These are phyloP conservation scores for Montipora efflorescens DNA, from an alignment of 64 coral and sea anemone genomes.

Conservation along the genomic window DNA sequence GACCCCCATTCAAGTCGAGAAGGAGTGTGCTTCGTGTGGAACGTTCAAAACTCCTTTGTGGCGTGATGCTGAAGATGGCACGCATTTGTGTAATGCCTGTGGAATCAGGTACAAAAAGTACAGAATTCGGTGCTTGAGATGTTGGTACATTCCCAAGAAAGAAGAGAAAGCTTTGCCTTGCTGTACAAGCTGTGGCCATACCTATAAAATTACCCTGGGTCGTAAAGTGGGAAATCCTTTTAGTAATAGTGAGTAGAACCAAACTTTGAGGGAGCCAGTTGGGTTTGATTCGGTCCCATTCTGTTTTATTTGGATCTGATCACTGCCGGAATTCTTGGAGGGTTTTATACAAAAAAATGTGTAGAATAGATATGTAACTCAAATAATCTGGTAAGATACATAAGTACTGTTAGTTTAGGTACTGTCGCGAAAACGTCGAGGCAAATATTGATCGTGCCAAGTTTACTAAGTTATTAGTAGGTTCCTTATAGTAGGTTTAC, in stretches of 20 bases:
- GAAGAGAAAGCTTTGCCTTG: constrained; percentile 93
- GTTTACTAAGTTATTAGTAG: not conserved
- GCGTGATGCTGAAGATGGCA: constrained; percentile 98
- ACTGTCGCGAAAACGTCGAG: too few relatives aligned
- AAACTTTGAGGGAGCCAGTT: not conserved
- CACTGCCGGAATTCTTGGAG: not conserved
- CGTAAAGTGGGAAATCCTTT: constrained; percentile 54
- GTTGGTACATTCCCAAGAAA: constrained; percentile 99
- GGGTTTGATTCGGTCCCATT: constrained; percentile 30
- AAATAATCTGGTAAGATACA: not conserved
- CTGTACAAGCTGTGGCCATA: constrained; percentile 87
- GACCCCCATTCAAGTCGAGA: constrained; percentile 81
- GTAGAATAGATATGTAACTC: not conserved
- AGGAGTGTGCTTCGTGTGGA: constrained; percentile 97
- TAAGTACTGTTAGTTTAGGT: not conserved
- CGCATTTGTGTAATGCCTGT: constrained; percentile 96
- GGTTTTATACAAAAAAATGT: not conserved
- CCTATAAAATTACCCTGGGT: constrained; percentile 73
- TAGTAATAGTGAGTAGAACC: constrained; percentile 34
- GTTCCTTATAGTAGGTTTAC: not conserved
- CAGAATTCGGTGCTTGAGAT: constrained; percentile 88
- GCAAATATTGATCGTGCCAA: too few relatives aligned
- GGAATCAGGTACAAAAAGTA: constrained; percentile 99
- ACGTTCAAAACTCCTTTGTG: constrained; percentile 91
- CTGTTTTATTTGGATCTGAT: not conserved